A percentile compares a stretch with the other conserved stretches of the same genome.
Evolutionary conservation across 64 coral and sea anemone genomes (phyloP).

Genomic region (Acropora tenuis): DNA sequence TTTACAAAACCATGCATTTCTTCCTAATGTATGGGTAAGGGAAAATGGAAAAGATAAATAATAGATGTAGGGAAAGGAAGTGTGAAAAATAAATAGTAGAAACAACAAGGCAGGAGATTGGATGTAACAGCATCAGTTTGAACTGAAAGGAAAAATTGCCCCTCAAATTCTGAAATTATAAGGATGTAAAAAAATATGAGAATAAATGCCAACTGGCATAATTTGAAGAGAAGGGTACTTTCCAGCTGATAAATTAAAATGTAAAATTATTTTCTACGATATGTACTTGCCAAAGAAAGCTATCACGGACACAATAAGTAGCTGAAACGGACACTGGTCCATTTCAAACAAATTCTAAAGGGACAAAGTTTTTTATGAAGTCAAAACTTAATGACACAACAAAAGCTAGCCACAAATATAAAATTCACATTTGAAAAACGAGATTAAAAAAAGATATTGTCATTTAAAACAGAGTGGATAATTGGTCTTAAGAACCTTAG

Average conservation of each 20-base stretch:
- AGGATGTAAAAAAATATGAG: background rate
- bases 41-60: conserved; percentile 9
- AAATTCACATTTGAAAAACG: background rate
- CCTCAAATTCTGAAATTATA: too few relatives aligned
- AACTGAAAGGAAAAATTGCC: too few relatives aligned
- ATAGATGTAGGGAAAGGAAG: conserved; percentile 1
- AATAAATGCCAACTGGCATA: background rate
- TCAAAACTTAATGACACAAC: conserved; percentile 14
- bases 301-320: background rate
- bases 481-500: background rate
- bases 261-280: background rate
- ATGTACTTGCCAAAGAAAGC: background rate
- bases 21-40: background rate
- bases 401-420: conserved; percentile 6
- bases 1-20: background rate
- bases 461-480: conserved; percentile 5
- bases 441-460: background rate
- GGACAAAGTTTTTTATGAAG: background rate
- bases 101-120: background rate
- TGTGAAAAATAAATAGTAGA: background rate
- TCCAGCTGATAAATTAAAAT: background rate
- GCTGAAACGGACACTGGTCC: background rate
- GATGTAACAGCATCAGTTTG: too few relatives aligned
- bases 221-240: background rate
- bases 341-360: conserved; percentile 36